Percentiles rank a stretch among this genome's conserved stretches.
Evolutionary conservation across 2,113 vertebrate genomes (phyloP).

Genomic region (Gadus macrocephalus): DNA sequence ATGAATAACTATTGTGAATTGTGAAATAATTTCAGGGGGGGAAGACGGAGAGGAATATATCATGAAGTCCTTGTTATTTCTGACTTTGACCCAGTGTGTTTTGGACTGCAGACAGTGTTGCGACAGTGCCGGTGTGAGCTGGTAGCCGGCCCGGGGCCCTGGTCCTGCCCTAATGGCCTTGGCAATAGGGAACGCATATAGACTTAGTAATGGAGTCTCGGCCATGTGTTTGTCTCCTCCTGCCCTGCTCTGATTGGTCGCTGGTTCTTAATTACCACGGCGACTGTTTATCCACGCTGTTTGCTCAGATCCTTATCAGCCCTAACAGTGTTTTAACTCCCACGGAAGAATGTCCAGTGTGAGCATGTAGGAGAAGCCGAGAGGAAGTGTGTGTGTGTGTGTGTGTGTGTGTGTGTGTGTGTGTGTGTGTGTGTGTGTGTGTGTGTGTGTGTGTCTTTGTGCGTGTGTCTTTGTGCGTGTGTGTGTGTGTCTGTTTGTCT

Average conservation of each 20-base stretch:
- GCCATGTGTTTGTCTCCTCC: conserved; percentile 55
- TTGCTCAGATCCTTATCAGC: conserved; percentile 70
- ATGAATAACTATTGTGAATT: no score
- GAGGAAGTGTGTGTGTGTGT: conserved; percentile 46
- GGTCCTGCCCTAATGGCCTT: conserved; percentile 21
- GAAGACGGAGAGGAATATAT: no score
- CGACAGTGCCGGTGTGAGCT: background rate
- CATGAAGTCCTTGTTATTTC: no score
- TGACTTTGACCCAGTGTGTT: no score
- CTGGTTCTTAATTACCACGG: conserved; percentile 61
- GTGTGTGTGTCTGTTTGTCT: conserved; percentile 21
- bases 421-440: background rate
- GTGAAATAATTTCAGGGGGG: no score
- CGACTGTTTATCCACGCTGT: conserved; percentile 67
- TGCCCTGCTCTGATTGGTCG: conserved; percentile 53
- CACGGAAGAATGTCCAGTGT: conserved; percentile 53
- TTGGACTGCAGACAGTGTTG: no score
- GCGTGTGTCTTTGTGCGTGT: background rate
- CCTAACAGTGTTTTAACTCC: conserved; percentile 66
- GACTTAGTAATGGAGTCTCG: conserved; percentile 52
- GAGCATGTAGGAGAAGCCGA: conserved; percentile 57
- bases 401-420: background rate
- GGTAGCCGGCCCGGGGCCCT: background rate
- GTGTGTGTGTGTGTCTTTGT: conserved; percentile 6
- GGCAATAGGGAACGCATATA: conserved; percentile 42